Base-by-base conservation (phyloP, 1,140 invertebrate genomes). In the Sipha flava region DNA sequence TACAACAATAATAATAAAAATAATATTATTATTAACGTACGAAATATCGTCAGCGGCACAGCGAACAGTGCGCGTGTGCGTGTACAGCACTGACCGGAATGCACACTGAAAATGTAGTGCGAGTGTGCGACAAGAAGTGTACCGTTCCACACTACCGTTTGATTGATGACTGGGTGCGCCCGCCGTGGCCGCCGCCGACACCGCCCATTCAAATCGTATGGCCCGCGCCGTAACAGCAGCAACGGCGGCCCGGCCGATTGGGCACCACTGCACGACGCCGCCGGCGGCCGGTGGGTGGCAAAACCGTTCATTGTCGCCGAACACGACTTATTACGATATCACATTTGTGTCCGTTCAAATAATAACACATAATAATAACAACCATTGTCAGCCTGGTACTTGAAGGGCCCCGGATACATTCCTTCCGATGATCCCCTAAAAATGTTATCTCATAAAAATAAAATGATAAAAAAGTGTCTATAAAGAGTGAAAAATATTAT, bases 131-230 rank as follows among this genome's bases (percentile, higher is more conserved):
- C 34, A 3, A 7, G 62, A 40, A 40, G 57, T 37, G 12, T 31
- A 40, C 64, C 64, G 37, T 14, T 40, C 40, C 21, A 45, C 64
- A 68, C 40, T 23, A 68, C 12, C 64, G 37, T 43, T 45, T 68
- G 64, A 68, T 68, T 68, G 64, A 68, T 68, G 64, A 68, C 64
- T 68, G 64, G 64, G 64, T 68, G 64, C 64, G 64, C 37, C 64
- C 37, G 64, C 21, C 37, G 64, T 12, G 47, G 10, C 52, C n/a
- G 52, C 52, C 52, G 52, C 23, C 52, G 52, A 52, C 47, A 52
- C 47, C 47, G 47, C 47, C 64, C 64, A 45, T 45, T 68, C 40
- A 45, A 68, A 68, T 43, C 64, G 21, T 26, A 31, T 64, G 31
- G 26, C 54, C 62, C 62, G 62, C 62, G 62, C 18, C 4, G 5